Evolutionary conservation across 2,113 vertebrate genomes (phyloP).

Genomic region (Pseudorasbora parva): DNA sequence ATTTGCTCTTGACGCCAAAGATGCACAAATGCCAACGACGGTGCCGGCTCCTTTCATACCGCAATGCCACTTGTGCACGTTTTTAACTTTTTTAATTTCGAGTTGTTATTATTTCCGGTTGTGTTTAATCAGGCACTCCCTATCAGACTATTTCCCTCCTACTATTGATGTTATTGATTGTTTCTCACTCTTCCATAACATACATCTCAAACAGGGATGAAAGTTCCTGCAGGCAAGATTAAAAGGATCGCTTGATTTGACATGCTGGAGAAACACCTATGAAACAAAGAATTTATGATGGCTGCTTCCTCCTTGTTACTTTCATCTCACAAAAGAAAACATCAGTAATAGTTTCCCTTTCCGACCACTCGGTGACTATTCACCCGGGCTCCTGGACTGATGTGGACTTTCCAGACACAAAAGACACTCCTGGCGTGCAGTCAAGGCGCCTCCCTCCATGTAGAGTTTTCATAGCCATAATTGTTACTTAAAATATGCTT

Average conservation of each 20-base stretch:
- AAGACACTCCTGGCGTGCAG: conserved; percentile 79
- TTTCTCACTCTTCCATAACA: conserved; percentile 16
- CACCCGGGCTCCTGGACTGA: conserved; percentile 75
- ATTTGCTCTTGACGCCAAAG: conserved; percentile 22
- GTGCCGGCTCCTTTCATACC: neutral
- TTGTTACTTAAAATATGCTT: conserved; percentile 78
- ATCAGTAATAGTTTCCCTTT: conserved; percentile 87
- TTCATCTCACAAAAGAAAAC: conserved; percentile 87
- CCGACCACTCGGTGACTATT: conserved; percentile 79
- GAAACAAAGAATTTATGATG: conserved; percentile 82
- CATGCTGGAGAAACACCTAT: conserved; percentile 73
- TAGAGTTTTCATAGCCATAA: conserved; percentile 78
- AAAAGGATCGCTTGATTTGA: conserved; percentile 44
- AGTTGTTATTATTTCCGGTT: conserved; percentile 41
- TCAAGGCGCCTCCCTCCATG: conserved; percentile 79
- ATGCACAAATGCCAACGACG: neutral
- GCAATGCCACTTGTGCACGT: neutral
- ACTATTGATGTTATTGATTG: conserved; percentile 40
- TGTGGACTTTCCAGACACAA: conserved; percentile 85
- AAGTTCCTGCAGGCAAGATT: conserved; percentile 54
- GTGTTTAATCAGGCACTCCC: conserved; percentile 42
- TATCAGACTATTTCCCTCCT: conserved; percentile 28
- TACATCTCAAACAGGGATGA: conserved; percentile 37
- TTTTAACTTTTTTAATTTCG: neutral
- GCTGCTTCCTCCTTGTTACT: conserved; percentile 77